Evolutionary conservation across 2,797 vertebrate genomes (phyloP).

Genomic region (Poeciliopsis paucimaculata): DNA sequence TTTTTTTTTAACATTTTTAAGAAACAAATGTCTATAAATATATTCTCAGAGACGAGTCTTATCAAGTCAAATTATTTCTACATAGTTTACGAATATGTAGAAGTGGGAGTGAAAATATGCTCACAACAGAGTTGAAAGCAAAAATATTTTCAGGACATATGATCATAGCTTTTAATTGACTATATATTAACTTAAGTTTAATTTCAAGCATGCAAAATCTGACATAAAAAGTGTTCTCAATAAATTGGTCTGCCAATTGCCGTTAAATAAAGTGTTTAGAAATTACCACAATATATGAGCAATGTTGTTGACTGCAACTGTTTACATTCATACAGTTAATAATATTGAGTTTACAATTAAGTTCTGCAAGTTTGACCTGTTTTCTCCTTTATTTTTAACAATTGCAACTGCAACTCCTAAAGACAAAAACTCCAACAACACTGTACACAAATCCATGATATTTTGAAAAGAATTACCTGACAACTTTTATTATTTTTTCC

Average conservation of each 20-base stretch:
- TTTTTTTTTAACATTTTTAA: background rate
- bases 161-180: background rate
- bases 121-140: background rate
- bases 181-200: background rate
- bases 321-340: constrained; percentile 25
- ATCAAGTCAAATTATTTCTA: background rate
- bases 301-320: constrained; percentile 11
- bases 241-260: background rate
- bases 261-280: background rate
- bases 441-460: too few species aligned
- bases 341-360: constrained; percentile 9
- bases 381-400: background rate
- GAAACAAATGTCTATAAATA: background rate
- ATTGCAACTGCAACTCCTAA: background rate
- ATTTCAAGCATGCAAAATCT: background rate
- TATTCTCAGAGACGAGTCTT: background rate
- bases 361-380: background rate
- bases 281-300: background rate
- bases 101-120: background rate
- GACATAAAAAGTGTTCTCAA: background rate
- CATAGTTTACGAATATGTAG: background rate
- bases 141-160: background rate
- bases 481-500: constrained; percentile 7
- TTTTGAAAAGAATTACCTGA: constrained; percentile 10
- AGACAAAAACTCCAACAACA: background rate